Conservation (phyloP, 2,888 invertebrate species). For the Brenthis hecate region DNA sequence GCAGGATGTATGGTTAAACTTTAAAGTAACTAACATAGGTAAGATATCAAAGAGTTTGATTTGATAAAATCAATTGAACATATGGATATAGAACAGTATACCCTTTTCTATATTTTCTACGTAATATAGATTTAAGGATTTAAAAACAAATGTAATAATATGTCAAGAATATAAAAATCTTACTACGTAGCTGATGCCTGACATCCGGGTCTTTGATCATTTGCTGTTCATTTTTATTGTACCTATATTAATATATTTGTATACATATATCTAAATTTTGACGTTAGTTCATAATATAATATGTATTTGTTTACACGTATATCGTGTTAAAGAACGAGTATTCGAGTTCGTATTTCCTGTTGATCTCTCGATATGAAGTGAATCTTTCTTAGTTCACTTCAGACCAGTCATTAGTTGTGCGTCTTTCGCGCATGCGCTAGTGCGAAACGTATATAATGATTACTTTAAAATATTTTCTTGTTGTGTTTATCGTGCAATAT, state of each 20-base stretch:
- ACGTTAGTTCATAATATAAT: conserved; percentile 1
- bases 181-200: neutral
- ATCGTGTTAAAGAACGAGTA: conserved; percentile 23
- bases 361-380: conserved; percentile 26
- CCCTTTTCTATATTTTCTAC: too few relatives aligned
- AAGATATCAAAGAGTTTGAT: too few relatives aligned
- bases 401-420: conserved; percentile 20
- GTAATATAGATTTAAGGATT: too few relatives aligned
- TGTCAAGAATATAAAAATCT: neutral
- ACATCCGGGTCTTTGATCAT: conserved; percentile 14
- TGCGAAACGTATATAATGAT: conserved; percentile 34
- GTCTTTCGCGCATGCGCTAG: conserved; percentile 9
- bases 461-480: conserved; percentile 34
- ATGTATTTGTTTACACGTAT: conserved; percentile 1
- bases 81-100: too few relatives aligned
- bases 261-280: neutral
- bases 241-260: neutral
- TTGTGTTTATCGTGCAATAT: conserved; percentile 37
- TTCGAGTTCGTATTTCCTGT: conserved; percentile 35
- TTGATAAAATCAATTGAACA: too few relatives aligned
- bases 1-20: too few relatives aligned
- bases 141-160: too few relatives aligned
- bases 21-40: too few relatives aligned
- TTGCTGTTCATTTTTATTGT: conserved; percentile 7
- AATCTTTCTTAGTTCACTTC: conserved; percentile 25